Base-by-base conservation (phyloP, 2,113 vertebrate species). In the Abramis brama region DNA sequence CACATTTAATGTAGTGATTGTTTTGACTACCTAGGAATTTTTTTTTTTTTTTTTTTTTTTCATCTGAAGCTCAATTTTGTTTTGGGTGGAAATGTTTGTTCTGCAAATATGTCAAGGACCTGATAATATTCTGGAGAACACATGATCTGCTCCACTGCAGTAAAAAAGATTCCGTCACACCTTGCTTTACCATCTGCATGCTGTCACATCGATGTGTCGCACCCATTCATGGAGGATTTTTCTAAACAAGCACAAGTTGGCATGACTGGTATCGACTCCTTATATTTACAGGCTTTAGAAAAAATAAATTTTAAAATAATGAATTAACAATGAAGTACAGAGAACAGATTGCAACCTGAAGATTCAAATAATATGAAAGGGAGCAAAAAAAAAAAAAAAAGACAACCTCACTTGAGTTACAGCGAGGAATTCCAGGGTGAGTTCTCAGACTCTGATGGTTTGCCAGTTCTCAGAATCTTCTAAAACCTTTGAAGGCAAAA, bases 71-170 rank as follows among this genome's bases (percentile, higher is more conserved):
- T 64, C 4, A 45, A 21, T 47, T 1, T 64, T 19, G 12, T 47
- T 47, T 66, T 66, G 8, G 36, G 43, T 66, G 79, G 13, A 80
- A 12, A 64, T 64, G n/a, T 47, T 81, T 43, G 10, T n/a, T 81
- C 13, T 47, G 11, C 36, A 81, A 25, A 81, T 23, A 39, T 64
- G 59, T 64, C 39, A 64, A 27, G 59, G 21, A 79, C 55, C 17
- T 60, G 77, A 79, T 77, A 57, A 55, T 33, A 23, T 57, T 4
- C 23, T 13, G 30, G 52, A n/a, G 33, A 64, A 66, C 79, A 47
- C 59, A 64, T 66, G 79, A 47, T 66, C 43, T 81, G 59, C n/a
- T 64, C 39, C 59, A 25, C 79, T 81, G 79, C 79, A 81, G 59
- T 81, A 66, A 81, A 79, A 78, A 47, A 75, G 5, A 64, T 12